Evolutionary conservation across 2,888 invertebrate species (phyloP).

Genomic region (Drosophila hamatofila): DNA sequence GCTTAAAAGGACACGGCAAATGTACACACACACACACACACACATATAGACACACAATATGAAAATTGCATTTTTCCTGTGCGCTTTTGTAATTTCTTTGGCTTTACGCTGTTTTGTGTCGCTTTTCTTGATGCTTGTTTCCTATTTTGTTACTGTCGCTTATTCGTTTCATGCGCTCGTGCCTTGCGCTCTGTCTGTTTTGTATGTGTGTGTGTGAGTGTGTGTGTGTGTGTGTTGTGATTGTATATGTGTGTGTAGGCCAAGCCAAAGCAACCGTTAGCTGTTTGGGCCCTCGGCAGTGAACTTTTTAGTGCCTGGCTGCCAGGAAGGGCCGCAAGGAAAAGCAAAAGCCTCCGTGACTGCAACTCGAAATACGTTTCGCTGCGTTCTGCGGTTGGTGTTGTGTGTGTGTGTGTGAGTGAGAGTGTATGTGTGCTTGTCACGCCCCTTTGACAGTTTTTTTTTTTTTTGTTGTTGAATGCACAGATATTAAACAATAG

Average conservation of each 20-base stretch:
- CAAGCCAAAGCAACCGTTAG: constrained; percentile 45
- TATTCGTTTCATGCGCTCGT: constrained; percentile 40
- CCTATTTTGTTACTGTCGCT: constrained; percentile 18
- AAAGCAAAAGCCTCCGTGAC: constrained; percentile 17
- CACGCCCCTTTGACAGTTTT: constrained; percentile 59
- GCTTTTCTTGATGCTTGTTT: constrained; percentile 21
- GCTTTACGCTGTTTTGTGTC: constrained; percentile 20
- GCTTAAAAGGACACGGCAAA: constrained; percentile 48
- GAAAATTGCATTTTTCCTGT: constrained; percentile 77
- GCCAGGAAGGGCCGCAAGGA: constrained; percentile 54
- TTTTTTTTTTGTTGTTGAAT: constrained; percentile 3
- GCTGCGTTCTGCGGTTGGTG: constrained; percentile 23
- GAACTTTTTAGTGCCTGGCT: constrained; percentile 68
- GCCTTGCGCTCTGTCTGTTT: constrained; percentile 21
- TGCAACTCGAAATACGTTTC: constrained; percentile 26
- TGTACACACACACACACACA: constrained; percentile 21
- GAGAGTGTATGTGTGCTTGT: constrained; percentile 40
- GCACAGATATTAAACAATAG: constrained; percentile 21
- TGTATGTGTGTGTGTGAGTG: constrained; percentile 9
- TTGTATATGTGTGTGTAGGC: constrained; percentile 6
- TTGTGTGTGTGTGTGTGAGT: constrained; percentile 30
- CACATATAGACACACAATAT: constrained; percentile 52
- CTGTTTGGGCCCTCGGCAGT: constrained; percentile 69
- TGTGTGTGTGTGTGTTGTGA: constrained; percentile 7
- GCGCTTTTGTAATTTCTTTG: constrained; percentile 33